phyloP scores from a whole-genome alignment of 1,140 invertebrate genomes.

The Drosophila sulfurigaster region DNA sequence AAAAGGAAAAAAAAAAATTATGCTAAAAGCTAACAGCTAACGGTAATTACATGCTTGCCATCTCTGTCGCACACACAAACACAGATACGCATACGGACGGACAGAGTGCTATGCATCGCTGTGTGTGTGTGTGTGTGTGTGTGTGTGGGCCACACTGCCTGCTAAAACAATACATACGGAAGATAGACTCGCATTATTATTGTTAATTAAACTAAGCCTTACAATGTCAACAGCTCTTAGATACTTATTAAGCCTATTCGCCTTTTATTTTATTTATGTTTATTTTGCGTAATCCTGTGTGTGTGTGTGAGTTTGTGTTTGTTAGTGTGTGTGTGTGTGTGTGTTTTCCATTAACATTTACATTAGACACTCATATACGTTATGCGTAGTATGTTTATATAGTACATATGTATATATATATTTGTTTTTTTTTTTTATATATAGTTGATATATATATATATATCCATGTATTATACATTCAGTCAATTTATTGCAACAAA shows the following conservation, averaged over 20 bases:
- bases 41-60: conserved; percentile 54
- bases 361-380: conserved; percentile 53
- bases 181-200: conserved; percentile 7
- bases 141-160: conserved; percentile 17
- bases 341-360: conserved; percentile 16
- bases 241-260: conserved; percentile 25
- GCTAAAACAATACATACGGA: conserved; percentile 31
- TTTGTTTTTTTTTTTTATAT: conserved; percentile 4
- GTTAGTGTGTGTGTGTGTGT: background rate
- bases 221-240: conserved; percentile 45
- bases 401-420: conserved; percentile 20
- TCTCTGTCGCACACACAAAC: conserved; percentile 16
- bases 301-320: too few relatives aligned
- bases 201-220: conserved; percentile 51
- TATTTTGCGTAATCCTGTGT: background rate
- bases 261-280: conserved; percentile 10
- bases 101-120: conserved; percentile 39
- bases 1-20: conserved; percentile 12
- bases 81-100: conserved; percentile 47
- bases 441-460: conserved; percentile 8
- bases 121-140: conserved; percentile 31
- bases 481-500: conserved; percentile 79
- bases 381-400: conserved; percentile 14
- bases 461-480: conserved; percentile 59
- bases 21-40: conserved; percentile 40